These are phyloP conservation scores for Buathra laborator DNA, from an alignment of 2,888 invertebrate species.

Conservation along the genomic window DNA sequence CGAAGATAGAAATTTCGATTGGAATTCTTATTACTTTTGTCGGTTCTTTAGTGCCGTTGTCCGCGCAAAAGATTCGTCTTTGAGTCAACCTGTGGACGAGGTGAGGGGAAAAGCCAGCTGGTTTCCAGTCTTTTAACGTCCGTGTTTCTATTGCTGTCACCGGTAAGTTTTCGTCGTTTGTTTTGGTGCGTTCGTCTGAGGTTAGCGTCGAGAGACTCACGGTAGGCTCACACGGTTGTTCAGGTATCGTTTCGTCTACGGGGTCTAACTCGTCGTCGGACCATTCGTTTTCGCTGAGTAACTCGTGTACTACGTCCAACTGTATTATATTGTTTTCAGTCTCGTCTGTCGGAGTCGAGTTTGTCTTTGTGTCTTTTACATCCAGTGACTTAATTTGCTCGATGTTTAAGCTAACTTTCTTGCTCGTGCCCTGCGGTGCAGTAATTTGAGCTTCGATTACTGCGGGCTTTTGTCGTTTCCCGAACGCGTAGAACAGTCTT, in stretches of 20 bases:
- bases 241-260: background rate
- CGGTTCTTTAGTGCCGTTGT: background rate
- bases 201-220: background rate
- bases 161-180: no score
- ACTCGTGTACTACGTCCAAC: background rate
- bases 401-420: background rate
- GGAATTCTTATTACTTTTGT: slow-evolving; percentile 19
- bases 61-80: slow-evolving; percentile 28
- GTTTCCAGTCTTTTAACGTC: background rate
- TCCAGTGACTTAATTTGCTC: background rate
- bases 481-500: no score
- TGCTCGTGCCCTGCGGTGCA: slow-evolving; percentile 13
- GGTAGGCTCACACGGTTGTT: background rate
- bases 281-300: background rate
- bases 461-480: no score
- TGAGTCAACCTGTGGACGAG: background rate
- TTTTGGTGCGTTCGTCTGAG: background rate
- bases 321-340: background rate
- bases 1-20: slow-evolving; percentile 37
- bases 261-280: background rate
- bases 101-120: background rate
- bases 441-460: slow-evolving; percentile 32
- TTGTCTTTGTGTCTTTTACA: background rate
- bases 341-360: no score
- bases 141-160: background rate